phyloP scores from a whole-genome alignment of 2,113 vertebrate species.

The Mungos mungo region DNA sequence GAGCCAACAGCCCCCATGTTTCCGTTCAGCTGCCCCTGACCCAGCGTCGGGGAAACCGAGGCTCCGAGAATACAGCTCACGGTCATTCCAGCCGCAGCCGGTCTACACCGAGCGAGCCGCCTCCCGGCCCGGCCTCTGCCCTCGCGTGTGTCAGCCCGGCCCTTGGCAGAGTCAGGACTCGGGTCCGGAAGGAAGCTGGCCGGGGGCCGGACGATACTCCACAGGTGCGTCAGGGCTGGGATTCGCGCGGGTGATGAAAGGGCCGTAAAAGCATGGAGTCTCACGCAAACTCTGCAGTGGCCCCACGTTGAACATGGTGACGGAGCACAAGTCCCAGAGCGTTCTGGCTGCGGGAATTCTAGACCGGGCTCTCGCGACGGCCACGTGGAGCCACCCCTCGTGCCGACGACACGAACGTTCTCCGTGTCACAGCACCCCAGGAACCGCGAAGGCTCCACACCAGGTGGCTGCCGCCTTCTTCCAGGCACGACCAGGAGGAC shows the following conservation, averaged over 20 bases:
- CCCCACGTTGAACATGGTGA: not conserved
- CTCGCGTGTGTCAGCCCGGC: fast-evolving
- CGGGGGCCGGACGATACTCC: fast-evolving
- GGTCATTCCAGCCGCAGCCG: not conserved
- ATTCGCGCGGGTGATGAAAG: fast-evolving
- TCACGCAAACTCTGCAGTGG: not conserved
- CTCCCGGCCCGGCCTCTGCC: not conserved
- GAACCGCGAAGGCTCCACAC: fast-evolving
- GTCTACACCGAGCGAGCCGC: not conserved
- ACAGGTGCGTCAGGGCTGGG: fast-evolving
- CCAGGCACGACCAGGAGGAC: fast-evolving
- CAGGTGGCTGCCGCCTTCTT: fast-evolving
- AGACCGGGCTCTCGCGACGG: fast-evolving
- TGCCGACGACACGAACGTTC: fast-evolving
- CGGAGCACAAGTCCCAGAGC: not conserved
- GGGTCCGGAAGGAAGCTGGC: not conserved
- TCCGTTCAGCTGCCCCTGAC: not conserved
- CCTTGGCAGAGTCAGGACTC: not conserved
- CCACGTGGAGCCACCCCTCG: fast-evolving
- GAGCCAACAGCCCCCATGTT: not conserved
- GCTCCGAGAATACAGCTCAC: not conserved
- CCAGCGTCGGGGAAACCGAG: too few species aligned
- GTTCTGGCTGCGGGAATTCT: fast-evolving
- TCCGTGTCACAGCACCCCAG: fast-evolving
- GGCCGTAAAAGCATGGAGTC: not conserved